Evolutionary conservation across 2,113 vertebrate genomes (phyloP), one percentile per base, ranked within the genome.

Genomic region (Peucedramus taeniatus): DNA sequence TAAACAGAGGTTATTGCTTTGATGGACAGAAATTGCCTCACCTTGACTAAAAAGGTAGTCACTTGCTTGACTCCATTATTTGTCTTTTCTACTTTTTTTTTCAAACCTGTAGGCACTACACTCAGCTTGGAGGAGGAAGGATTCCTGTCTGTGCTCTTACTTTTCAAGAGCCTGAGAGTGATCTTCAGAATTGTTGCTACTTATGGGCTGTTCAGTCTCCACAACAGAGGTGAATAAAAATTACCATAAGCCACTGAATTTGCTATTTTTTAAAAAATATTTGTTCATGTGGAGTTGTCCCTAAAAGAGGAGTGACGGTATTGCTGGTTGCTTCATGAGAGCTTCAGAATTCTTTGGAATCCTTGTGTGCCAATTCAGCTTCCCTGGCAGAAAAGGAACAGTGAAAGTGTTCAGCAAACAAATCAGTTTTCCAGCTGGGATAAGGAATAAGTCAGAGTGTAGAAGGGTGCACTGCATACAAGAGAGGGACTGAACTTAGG

Each of bases 91-190:
- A 1, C 30, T 31, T 11, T 84, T 84, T 54, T 44, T 37, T 26
- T 2, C 12, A 42, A 72, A 49, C 65, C 33, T 93, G 8, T 90
- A 99, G 99, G 78, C 99, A 99, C 91, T 98, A 98, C 88, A 98
- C 98, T 37, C 99, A 99, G 76, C 97, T 99, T 68, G 99, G 99
- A 97, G 98, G 98, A 76, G 99, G 98, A 47, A 98, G 98, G 89
- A 98, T 99, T 89, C 99, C 99, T 17, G 98, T 99, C 15, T 98
- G 98, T 93, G 97, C 98, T 54, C 98, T 99, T 95, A 98, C 98
- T 97, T 99, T 99, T 97, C 99, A 99, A 96, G 99, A 99, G 94
- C 99, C 99, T 60, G 99, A 99, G 96, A 99, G 99, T 60, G 99
- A 99, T 96, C 99, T 99, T 79, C 98, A 99, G 54, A 99, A 99